Percentiles rank a stretch among this genome's conserved stretches.
Conservation (phyloP, 2,797 vertebrate species). For the Sebastolobus alascanus region DNA sequence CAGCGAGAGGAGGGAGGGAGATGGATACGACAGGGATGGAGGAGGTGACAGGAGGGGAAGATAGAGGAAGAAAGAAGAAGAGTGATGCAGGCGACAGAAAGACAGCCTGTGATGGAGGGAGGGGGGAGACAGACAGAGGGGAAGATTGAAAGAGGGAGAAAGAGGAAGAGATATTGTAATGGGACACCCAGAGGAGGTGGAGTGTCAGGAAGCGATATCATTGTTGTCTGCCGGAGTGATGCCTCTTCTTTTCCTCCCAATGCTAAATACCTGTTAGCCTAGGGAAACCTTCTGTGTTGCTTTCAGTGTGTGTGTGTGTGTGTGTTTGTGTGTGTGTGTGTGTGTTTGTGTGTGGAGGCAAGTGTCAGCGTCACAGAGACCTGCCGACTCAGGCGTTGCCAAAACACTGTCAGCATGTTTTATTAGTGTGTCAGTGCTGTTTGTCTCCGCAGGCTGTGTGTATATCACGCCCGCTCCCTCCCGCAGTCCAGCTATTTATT, state of each 20-base stretch:
- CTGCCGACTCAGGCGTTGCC: conserved; percentile 78
- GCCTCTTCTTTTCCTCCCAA: conserved; percentile 65
- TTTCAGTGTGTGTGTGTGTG: conserved; percentile 15
- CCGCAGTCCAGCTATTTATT: conserved; percentile 71
- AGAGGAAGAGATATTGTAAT: conserved; percentile 74
- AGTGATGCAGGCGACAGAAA: conserved; percentile 53
- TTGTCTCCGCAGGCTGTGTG: conserved; percentile 74
- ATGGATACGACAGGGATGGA: conserved; percentile 53
- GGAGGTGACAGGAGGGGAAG: conserved; percentile 58
- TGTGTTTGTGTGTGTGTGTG: conserved; percentile 20
- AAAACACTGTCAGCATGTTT: conserved; percentile 82
- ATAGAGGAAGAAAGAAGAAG: conserved; percentile 55
- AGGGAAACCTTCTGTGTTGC: conserved; percentile 53
- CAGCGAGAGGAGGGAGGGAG: conserved; percentile 42
- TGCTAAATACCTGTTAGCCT: conserved; percentile 77
- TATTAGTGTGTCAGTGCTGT: conserved; percentile 78
- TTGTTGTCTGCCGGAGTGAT: conserved; percentile 78
- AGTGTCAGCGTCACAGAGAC: conserved; percentile 70
- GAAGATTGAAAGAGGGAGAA: conserved; percentile 51
- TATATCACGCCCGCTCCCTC: conserved; percentile 57
- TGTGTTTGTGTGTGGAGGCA: conserved; percentile 39
- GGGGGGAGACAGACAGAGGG: background rate
- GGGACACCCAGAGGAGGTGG: conserved; percentile 74
- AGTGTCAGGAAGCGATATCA: conserved; percentile 81
- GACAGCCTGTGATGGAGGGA: conserved; percentile 51